phyloP scores from a whole-genome alignment of 2,888 invertebrate species.

The Ennomos fuscantarius region DNA sequence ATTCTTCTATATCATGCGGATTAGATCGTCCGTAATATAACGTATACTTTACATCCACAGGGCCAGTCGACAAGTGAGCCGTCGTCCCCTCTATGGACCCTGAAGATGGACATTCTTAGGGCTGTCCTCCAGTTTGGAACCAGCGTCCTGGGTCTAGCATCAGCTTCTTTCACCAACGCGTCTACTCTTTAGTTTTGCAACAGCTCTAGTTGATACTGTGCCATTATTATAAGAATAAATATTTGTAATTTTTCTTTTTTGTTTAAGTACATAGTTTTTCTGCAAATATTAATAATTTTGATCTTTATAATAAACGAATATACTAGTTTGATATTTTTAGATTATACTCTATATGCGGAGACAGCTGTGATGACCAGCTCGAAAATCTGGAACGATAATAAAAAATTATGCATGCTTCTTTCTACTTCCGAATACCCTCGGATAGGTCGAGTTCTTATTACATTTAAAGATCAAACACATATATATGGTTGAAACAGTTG shows the following conservation, averaged over 20 bases:
- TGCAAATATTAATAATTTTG: background rate
- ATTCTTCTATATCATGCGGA: too few species aligned
- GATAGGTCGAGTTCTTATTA: too few species aligned
- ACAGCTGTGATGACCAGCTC: conserved; percentile 36
- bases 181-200: conserved; percentile 40
- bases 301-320: too few species aligned
- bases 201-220: conserved; percentile 36
- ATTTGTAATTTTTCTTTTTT: background rate
- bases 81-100: conserved; percentile 60
- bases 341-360: conserved; percentile 23
- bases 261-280: background rate
- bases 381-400: conserved; percentile 33
- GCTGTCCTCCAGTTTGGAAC: conserved; percentile 68
- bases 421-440: too few species aligned
- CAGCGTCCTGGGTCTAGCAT: conserved; percentile 64
- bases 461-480: too few species aligned
- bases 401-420: too few species aligned
- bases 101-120: conserved; percentile 70
- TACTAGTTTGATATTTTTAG: background rate
- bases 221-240: conserved; percentile 35
- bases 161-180: conserved; percentile 52
- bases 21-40: background rate
- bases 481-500: too few species aligned
- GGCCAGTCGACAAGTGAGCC: conserved; percentile 18
- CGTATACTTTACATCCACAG: conserved; percentile 1